phyloP scores from a whole-genome alignment of 2,888 invertebrate genomes.

The Carabus problematicus region DNA sequence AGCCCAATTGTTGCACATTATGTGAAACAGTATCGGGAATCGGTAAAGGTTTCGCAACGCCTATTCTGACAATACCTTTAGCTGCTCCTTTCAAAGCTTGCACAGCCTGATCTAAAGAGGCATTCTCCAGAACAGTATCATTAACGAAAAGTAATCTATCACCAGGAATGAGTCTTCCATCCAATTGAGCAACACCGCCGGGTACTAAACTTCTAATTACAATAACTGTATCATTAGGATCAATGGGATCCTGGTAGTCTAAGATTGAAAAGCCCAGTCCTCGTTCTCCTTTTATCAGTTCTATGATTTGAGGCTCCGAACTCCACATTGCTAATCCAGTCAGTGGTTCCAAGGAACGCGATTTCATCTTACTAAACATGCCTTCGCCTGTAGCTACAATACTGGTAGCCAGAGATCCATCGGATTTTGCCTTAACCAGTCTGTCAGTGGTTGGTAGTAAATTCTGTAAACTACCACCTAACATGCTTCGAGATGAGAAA shows the following conservation, averaged over 20 bases:
- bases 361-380: constrained; percentile 73
- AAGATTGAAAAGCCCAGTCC: constrained; percentile 98
- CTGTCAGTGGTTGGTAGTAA: constrained; percentile 72
- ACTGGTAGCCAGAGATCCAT: constrained; percentile 79
- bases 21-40: constrained; percentile 72
- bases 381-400: constrained; percentile 68
- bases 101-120: constrained; percentile 95
- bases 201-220: constrained; percentile 98
- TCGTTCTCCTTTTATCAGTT: constrained; percentile 94
- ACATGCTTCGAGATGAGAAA: constrained; percentile 55
- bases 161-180: constrained; percentile 97
- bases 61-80: constrained; percentile 92
- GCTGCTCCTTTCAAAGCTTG: constrained; percentile 96
- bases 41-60: constrained; percentile 93
- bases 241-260: constrained; percentile 94
- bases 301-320: constrained; percentile 94
- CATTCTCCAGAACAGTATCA: constrained; percentile 91
- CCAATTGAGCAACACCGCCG: constrained; percentile 96
- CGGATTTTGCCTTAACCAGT: constrained; percentile 89
- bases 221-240: constrained; percentile 95
- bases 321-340: constrained; percentile 99
- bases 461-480: constrained; percentile 69
- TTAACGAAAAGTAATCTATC: constrained; percentile 95
- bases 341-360: constrained; percentile 95
- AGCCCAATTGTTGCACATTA: constrained; percentile 56